These are phyloP conservation scores for Hypsibius dujardini DNA, from an alignment of 1,140 invertebrate genomes.

Conservation along the genomic window DNA sequence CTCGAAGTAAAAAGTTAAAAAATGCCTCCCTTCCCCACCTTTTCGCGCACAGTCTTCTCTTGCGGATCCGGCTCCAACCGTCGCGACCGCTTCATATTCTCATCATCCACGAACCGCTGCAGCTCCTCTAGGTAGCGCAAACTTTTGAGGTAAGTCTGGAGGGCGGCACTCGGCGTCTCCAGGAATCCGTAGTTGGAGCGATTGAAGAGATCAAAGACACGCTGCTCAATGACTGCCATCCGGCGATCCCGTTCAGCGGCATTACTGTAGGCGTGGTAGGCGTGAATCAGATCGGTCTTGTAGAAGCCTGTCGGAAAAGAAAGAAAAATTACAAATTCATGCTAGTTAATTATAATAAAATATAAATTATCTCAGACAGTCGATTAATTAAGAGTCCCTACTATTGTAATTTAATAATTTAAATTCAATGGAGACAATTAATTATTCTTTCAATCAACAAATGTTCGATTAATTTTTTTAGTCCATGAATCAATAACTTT, in stretches of 20 bases:
- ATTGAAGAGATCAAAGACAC: slow-evolving; percentile 18
- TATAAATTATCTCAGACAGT: too few relatives aligned
- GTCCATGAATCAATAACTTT: too few relatives aligned
- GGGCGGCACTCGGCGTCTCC: slow-evolving; percentile 23
- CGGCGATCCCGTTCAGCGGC: slow-evolving; percentile 53
- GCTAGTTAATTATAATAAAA: too few relatives aligned
- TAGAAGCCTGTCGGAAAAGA: slow-evolving; percentile 48
- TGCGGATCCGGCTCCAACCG: not conserved
- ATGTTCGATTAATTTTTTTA: too few relatives aligned
- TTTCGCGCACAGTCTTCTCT: not conserved
- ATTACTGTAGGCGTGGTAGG: slow-evolving; percentile 78
- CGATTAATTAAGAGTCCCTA: too few relatives aligned
- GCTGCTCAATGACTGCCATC: slow-evolving; percentile 18
- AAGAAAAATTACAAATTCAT: too few relatives aligned
- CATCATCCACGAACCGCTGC: slow-evolving; percentile 71
- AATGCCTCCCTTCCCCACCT: too few relatives aligned
- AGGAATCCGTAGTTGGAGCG: slow-evolving; percentile 19
- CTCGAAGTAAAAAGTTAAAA: too few relatives aligned
- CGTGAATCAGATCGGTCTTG: slow-evolving; percentile 77
- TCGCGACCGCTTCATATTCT: slow-evolving; percentile 1
- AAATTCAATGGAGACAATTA: too few relatives aligned
- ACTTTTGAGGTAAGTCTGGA: slow-evolving; percentile 67
- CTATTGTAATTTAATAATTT: too few relatives aligned
- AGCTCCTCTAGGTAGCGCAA: slow-evolving; percentile 84
- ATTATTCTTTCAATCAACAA: too few relatives aligned